Conservation (phyloP, 2,888 invertebrate genomes). For the Amorpha juglandis region DNA sequence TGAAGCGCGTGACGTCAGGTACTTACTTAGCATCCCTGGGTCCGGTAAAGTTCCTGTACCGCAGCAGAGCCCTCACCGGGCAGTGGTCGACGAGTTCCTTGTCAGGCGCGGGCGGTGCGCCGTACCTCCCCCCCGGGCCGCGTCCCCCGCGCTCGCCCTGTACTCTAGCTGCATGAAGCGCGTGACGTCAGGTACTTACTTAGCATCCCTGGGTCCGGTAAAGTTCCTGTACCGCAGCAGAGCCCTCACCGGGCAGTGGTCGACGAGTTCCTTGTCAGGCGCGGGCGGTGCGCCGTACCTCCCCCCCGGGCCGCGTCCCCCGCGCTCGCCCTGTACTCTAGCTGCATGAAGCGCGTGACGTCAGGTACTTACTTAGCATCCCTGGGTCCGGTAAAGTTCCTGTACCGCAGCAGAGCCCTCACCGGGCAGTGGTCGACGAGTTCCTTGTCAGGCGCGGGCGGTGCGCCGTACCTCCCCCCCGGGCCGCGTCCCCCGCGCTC, state of each 20-base stretch:
- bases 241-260: constrained; percentile 77
- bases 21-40: constrained; percentile 84
- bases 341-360: neutral
- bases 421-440: constrained; percentile 73
- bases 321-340: constrained; percentile 58
- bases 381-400: constrained; percentile 69
- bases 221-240: constrained; percentile 84
- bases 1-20: constrained; percentile 66
- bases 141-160: constrained; percentile 66
- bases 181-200: constrained; percentile 76
- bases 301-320: constrained; percentile 69
- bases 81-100: constrained; percentile 63
- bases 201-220: constrained; percentile 77
- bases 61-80: constrained; percentile 79
- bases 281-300: constrained; percentile 65
- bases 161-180: constrained; percentile 73
- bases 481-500: constrained; percentile 72
- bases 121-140: constrained; percentile 64
- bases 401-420: constrained; percentile 83
- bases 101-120: constrained; percentile 61
- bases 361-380: constrained; percentile 84
- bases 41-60: constrained; percentile 82
- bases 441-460: constrained; percentile 57
- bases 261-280: constrained; percentile 48
- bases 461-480: constrained; percentile 64